Conservation (phyloP, 2,888 invertebrate genomes). For the Aradus depressus region DNA sequence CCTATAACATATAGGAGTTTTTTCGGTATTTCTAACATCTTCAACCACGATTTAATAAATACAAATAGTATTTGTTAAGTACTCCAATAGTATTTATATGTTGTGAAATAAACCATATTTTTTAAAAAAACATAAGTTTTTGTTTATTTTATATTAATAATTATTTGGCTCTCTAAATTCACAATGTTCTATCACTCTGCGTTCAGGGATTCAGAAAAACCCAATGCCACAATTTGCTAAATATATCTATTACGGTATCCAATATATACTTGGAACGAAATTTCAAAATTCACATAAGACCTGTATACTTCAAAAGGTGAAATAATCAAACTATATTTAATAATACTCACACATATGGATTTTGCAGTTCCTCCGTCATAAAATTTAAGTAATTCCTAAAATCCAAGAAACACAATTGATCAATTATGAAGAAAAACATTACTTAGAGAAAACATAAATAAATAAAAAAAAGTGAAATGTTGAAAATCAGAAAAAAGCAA, state of each 20-base stretch:
- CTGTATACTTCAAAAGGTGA: background rate
- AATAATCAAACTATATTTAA: background rate
- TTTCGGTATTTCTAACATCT: no score
- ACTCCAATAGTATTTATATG: no score
- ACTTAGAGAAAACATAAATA: conserved; percentile 10
- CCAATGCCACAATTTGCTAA: background rate
- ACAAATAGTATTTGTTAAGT: no score
- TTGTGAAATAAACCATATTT: no score
- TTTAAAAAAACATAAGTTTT: no score
- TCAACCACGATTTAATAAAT: no score
- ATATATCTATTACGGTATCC: background rate
- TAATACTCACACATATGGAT: conserved; percentile 58
- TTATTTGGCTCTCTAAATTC: no score
- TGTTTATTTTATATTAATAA: no score
- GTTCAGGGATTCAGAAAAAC: no score
- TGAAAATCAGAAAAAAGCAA: no score
- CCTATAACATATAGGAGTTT: no score
- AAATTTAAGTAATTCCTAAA: conserved; percentile 79
- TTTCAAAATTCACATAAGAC: background rate
- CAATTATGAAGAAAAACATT: conserved; percentile 7
- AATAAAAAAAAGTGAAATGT: conserved; percentile 15
- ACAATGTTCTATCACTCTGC: no score
- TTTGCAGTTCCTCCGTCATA: conserved; percentile 80
- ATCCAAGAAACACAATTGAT: conserved; percentile 27
- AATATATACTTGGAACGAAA: background rate